Evolutionary conservation across 2,888 invertebrate genomes (phyloP).

Genomic region (Cephus nigrinus): DNA sequence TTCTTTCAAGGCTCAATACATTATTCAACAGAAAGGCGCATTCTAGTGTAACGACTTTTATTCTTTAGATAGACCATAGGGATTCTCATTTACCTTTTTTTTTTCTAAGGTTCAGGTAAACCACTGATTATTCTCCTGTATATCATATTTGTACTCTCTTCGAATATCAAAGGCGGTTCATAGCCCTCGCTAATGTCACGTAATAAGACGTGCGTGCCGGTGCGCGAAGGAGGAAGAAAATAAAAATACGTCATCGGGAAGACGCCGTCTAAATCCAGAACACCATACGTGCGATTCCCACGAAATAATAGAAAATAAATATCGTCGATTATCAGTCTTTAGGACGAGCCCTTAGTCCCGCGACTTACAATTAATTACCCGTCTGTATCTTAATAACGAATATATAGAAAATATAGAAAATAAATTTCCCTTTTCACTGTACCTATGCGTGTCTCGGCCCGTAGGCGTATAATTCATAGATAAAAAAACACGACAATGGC

Average conservation of each 20-base stretch:
- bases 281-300: constrained; percentile 48
- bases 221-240: constrained; percentile 40
- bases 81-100: not conserved
- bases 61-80: not conserved
- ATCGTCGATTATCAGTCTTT: constrained; percentile 38
- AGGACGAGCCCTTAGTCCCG: not conserved
- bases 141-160: not conserved
- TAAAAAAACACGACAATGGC: not conserved
- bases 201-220: constrained; percentile 21
- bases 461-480: not conserved
- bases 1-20: not conserved
- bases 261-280: constrained; percentile 34
- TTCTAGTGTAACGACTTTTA: not conserved
- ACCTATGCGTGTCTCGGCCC: not conserved
- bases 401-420: not conserved
- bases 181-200: constrained; percentile 10
- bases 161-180: constrained; percentile 3
- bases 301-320: constrained; percentile 58
- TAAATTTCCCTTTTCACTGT: not conserved
- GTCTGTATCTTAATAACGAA: not conserved
- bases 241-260: constrained; percentile 47
- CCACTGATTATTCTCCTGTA: not conserved
- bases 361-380: not conserved
- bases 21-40: not conserved
- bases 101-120: not conserved